Conservation (phyloP, 53 echinoderm and acorn worm genomes). For the Apostichopus leukothele region DNA sequence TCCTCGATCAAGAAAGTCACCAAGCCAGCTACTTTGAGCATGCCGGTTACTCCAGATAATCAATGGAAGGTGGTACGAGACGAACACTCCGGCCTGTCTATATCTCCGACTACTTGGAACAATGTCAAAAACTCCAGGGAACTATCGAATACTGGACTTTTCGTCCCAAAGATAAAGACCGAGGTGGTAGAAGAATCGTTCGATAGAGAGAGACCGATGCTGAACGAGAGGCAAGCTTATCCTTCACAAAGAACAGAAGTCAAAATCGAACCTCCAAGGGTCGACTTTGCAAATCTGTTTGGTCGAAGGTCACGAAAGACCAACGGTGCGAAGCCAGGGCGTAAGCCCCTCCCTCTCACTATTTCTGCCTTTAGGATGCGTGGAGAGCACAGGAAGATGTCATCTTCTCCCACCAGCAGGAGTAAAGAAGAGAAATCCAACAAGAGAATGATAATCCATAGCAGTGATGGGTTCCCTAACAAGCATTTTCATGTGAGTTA, state of each 20-base stretch:
- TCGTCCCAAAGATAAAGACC: slow-evolving; percentile 2
- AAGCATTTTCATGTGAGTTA: slow-evolving; percentile 50
- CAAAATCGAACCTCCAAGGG: slow-evolving; percentile 15
- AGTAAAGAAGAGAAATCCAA: slow-evolving; percentile 5
- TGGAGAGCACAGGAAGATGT: slow-evolving; percentile 1
- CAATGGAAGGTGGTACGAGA: slow-evolving; percentile 18
- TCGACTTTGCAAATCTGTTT: slow-evolving; percentile 52
- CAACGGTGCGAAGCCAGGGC: slow-evolving; percentile 34
- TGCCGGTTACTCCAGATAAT: slow-evolving; percentile 14
- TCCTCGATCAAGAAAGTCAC: background rate
- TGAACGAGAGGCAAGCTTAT: background rate
- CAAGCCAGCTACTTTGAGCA: slow-evolving; percentile 29
- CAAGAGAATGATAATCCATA: background rate
- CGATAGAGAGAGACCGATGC: background rate
- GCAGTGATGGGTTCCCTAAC: slow-evolving; percentile 43
- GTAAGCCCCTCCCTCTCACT: slow-evolving; percentile 41
- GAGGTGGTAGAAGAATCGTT: background rate
- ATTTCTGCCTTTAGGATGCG: slow-evolving; percentile 21
- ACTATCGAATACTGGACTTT: slow-evolving; percentile 37
- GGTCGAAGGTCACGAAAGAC: slow-evolving; percentile 47
- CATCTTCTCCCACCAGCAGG: slow-evolving; percentile 24
- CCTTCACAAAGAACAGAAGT: background rate
- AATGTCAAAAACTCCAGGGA: slow-evolving; percentile 40
- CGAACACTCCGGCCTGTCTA: slow-evolving; percentile 45
- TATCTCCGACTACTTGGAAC: slow-evolving; percentile 46